These are phyloP conservation scores for Urosaurus nigricauda DNA, from an alignment of 2,797 vertebrate species.

Conservation along the genomic window DNA sequence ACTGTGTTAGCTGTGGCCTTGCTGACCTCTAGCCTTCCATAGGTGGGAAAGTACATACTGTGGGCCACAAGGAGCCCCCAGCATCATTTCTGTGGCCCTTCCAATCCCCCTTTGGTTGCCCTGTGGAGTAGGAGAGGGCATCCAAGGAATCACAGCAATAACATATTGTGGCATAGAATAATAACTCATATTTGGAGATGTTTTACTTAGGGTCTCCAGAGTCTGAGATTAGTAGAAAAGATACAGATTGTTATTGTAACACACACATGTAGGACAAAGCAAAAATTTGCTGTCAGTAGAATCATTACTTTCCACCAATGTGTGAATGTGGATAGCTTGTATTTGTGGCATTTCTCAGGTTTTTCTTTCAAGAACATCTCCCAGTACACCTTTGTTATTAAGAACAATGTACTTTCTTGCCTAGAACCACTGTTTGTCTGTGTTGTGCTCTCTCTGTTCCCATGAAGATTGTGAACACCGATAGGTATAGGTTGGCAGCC, in stretches of 20 bases:
- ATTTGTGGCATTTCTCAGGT: background rate
- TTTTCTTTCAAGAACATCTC: background rate
- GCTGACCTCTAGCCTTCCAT: no score
- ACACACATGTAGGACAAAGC: background rate
- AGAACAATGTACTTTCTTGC: background rate
- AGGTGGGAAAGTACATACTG: no score
- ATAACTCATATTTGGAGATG: background rate
- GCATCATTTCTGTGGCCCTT: no score
- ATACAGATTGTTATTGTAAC: background rate
- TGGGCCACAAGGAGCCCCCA: no score
- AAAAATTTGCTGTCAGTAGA: background rate
- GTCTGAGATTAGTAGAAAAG: background rate
- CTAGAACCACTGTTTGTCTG: background rate
- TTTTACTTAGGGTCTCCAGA: background rate
- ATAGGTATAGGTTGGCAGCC: background rate
- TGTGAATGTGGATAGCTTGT: background rate
- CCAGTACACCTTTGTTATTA: background rate
- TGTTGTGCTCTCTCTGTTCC: background rate
- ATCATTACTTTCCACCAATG: background rate
- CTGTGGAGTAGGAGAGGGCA: background rate
- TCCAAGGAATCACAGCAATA: background rate
- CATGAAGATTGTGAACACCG: background rate
- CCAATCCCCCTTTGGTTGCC: background rate
- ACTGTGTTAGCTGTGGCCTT: no score
- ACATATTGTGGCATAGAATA: background rate